These are phyloP conservation scores for Phalera bucephala DNA, from an alignment of 2,888 invertebrate genomes.

Conservation along the genomic window DNA sequence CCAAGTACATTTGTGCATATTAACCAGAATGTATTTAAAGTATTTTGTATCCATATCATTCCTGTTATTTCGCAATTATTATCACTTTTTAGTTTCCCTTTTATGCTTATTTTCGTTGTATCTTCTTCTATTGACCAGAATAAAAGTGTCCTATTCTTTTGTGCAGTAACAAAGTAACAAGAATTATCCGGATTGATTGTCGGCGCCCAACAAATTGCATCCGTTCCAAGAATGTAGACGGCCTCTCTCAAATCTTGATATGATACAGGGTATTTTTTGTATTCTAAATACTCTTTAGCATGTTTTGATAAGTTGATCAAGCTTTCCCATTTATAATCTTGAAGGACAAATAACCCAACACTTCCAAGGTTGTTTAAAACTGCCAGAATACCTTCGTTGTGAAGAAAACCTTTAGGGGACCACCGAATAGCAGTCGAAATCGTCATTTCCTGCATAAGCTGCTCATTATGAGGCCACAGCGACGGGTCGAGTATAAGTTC, in stretches of 20 bases:
- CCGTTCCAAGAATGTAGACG: slow-evolving; percentile 45
- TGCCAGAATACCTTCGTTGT: slow-evolving; percentile 48
- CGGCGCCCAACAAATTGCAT: slow-evolving; percentile 59
- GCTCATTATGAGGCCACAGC: slow-evolving; percentile 61
- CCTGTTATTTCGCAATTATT: slow-evolving; percentile 42
- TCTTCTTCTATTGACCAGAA: slow-evolving; percentile 51
- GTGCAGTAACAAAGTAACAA: slow-evolving; percentile 61
- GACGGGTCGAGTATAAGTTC: slow-evolving; percentile 60
- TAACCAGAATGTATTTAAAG: slow-evolving; percentile 37
- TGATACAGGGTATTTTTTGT: slow-evolving; percentile 21
- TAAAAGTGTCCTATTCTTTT: slow-evolving; percentile 54
- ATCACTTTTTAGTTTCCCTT: slow-evolving; percentile 32
- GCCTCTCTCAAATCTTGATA: slow-evolving; percentile 45
- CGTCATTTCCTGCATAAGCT: slow-evolving; percentile 53
- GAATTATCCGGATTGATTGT: slow-evolving; percentile 36
- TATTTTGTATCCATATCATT: slow-evolving; percentile 50
- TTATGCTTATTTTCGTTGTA: slow-evolving; percentile 22
- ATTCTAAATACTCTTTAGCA: slow-evolving; percentile 30
- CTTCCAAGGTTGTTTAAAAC: slow-evolving; percentile 63
- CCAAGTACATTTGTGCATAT: slow-evolving; percentile 52
- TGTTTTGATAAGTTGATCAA: slow-evolving; percentile 47
- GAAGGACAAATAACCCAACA: slow-evolving; percentile 46
- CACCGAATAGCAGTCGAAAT: slow-evolving; percentile 47
- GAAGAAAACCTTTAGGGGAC: slow-evolving; percentile 51
- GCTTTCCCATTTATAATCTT: slow-evolving; percentile 40